Conservation (phyloP, 2,797 vertebrate species). For the Galaxias olidus region DNA sequence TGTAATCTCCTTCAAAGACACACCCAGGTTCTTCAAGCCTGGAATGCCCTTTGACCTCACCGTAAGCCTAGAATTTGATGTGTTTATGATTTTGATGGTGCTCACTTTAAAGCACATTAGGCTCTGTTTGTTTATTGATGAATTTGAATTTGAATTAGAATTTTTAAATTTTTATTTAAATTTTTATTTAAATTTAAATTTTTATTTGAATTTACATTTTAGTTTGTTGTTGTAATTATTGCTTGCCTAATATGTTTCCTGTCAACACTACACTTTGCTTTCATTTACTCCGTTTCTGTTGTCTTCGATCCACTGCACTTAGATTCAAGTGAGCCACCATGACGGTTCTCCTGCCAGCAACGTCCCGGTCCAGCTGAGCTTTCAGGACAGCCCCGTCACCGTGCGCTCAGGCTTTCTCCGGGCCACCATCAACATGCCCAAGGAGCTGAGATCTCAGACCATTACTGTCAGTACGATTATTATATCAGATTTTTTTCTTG, state of each 20-base stretch:
- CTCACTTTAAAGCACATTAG: not conserved
- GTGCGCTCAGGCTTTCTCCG: slow-evolving; percentile 28
- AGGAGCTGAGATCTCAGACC: accelerated
- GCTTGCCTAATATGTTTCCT: no score
- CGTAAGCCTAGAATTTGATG: slow-evolving; percentile 52
- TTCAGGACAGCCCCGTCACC: slow-evolving; percentile 23
- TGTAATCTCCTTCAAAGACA: slow-evolving; percentile 64
- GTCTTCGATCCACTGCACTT: not conserved
- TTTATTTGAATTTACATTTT: no score
- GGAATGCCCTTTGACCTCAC: slow-evolving; percentile 71
- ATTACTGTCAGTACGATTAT: slow-evolving; percentile 60
- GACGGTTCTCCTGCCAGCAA: slow-evolving; percentile 63
- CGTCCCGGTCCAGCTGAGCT: slow-evolving; percentile 58
- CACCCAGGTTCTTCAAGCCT: slow-evolving; percentile 69
- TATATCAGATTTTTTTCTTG: no score
- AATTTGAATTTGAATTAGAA: no score
- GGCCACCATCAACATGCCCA: slow-evolving; percentile 65
- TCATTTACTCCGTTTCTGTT: not conserved
- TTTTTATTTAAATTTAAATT: no score
- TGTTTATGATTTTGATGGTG: not conserved
- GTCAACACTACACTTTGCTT: no score
- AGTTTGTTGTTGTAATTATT: no score
- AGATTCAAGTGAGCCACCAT: slow-evolving; percentile 72
- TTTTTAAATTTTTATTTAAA: no score
- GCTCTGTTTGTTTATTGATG: not conserved